These are phyloP conservation scores for Eledona agricola DNA, from an alignment of 2,888 invertebrate genomes.

Conservation along the genomic window DNA sequence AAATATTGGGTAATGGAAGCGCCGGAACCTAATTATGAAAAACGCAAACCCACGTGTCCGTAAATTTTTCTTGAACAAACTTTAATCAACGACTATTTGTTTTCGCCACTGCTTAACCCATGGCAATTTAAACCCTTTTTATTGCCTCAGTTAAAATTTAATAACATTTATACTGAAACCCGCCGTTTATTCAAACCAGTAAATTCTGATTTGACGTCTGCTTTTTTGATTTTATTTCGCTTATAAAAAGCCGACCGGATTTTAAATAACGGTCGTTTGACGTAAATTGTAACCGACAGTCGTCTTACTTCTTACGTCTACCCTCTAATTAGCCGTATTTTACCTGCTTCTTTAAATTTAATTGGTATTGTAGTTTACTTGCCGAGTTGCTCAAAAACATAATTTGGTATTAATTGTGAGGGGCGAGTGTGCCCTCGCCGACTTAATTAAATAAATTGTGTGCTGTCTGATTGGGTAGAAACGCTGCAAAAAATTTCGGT, in stretches of 20 bases:
- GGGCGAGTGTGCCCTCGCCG: no score
- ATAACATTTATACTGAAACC: constrained; percentile 6
- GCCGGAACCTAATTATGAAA: constrained; percentile 10
- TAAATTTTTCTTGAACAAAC: constrained; percentile 12
- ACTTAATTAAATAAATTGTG: no score
- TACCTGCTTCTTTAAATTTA: constrained; percentile 38
- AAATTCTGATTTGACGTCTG: constrained; percentile 9
- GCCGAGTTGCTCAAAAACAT: constrained; percentile 9
- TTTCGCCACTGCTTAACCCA: constrained; percentile 9
- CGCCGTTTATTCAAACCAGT: constrained; percentile 7
- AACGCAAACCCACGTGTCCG: constrained; percentile 4
- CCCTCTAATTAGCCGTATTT: constrained; percentile 36
- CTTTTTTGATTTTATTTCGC: not conserved
- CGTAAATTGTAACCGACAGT: constrained; percentile 36
- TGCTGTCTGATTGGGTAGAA: no score
- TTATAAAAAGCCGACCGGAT: constrained; percentile 4
- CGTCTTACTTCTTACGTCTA: constrained; percentile 29
- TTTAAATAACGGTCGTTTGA: constrained; percentile 34
- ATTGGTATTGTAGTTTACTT: constrained; percentile 31
- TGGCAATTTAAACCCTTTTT: constrained; percentile 21
- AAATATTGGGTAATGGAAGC: no score
- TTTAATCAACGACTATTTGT: constrained; percentile 9
- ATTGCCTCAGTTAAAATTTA: constrained; percentile 24
- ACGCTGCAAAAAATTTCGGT: no score
- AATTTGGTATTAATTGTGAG: constrained; percentile 34